phyloP scores from a whole-genome alignment of 2,888 invertebrate genomes.

The Girardia tigrina region DNA sequence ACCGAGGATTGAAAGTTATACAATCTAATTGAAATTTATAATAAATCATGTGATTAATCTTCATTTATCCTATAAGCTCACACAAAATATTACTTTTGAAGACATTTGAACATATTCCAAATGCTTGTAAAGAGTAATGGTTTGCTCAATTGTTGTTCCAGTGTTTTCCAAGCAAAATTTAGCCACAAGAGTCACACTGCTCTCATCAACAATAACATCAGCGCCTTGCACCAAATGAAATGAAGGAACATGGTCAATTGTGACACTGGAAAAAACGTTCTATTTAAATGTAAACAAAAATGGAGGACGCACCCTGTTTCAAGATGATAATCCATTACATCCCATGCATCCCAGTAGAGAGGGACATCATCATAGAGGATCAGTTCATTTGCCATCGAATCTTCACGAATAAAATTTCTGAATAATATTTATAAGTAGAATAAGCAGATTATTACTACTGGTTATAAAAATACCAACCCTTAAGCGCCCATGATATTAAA shows the following conservation, averaged over 20 bases:
- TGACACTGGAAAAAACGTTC: neutral
- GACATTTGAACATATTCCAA: neutral
- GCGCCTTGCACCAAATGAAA: neutral
- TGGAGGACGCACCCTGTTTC: constrained; percentile 49
- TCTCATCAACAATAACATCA: neutral
- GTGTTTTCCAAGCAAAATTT: constrained; percentile 10
- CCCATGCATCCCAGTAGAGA: constrained; percentile 55
- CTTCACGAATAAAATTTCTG: neutral
- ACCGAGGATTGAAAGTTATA: no score
- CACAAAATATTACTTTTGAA: neutral
- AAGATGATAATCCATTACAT: constrained; percentile 54
- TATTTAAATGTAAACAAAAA: neutral
- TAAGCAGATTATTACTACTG: no score
- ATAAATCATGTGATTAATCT: no score
- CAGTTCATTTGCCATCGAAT: constrained; percentile 46
- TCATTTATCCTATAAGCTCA: no score
- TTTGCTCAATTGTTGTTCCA: neutral
- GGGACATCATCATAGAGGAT: constrained; percentile 53
- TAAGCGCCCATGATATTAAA: no score
- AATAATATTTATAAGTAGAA: no score
- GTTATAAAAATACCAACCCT: no score
- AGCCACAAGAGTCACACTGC: neutral
- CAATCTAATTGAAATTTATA: no score
- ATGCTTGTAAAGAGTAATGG: neutral
- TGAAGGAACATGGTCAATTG: neutral